Percentiles rank a stretch among this genome's conserved stretches.
Evolutionary conservation across 2,888 invertebrate species (phyloP).

Genomic region (Portevinia maculata): DNA sequence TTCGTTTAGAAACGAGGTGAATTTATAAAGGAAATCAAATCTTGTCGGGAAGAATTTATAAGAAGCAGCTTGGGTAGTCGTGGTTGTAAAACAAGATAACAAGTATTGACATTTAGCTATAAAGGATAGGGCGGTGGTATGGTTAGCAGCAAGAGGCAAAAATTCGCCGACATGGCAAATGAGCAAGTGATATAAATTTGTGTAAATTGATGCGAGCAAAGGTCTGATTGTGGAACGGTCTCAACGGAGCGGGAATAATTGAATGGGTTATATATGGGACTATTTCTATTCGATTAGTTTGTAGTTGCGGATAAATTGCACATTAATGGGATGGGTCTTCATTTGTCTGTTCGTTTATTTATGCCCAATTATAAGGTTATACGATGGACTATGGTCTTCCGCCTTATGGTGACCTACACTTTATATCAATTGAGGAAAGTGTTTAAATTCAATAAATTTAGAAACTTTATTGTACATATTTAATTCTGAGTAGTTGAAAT

Average conservation of each 20-base stretch:
- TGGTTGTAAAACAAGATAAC: slow-evolving; percentile 47
- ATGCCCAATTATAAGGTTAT: slow-evolving; percentile 48
- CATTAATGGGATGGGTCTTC: slow-evolving; percentile 60
- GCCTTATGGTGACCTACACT: background rate
- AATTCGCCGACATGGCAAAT: slow-evolving; percentile 68
- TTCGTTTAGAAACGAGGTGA: slow-evolving; percentile 52
- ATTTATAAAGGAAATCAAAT: slow-evolving; percentile 64
- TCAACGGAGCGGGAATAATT: slow-evolving; percentile 58
- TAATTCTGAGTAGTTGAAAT: too few species aligned
- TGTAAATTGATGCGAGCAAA: slow-evolving; percentile 67
- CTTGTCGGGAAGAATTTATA: slow-evolving; percentile 49
- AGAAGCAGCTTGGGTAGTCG: slow-evolving; percentile 21
- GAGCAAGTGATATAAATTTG: slow-evolving; percentile 70
- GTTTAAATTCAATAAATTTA: too few species aligned
- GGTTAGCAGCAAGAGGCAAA: slow-evolving; percentile 4
- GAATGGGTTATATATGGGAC: slow-evolving; percentile 64
- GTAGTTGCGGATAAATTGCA: slow-evolving; percentile 44
- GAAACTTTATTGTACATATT: too few species aligned
- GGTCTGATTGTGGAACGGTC: slow-evolving; percentile 51
- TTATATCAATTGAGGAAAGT: background rate
- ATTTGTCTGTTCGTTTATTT: slow-evolving; percentile 65
- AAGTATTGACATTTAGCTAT: slow-evolving; percentile 65
- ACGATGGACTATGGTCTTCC: slow-evolving; percentile 15
- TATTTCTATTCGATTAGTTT: slow-evolving; percentile 63
- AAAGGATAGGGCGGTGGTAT: background rate